phyloP scores from a whole-genome alignment of 2,797 vertebrate genomes.

The Acanthurus lineatus region DNA sequence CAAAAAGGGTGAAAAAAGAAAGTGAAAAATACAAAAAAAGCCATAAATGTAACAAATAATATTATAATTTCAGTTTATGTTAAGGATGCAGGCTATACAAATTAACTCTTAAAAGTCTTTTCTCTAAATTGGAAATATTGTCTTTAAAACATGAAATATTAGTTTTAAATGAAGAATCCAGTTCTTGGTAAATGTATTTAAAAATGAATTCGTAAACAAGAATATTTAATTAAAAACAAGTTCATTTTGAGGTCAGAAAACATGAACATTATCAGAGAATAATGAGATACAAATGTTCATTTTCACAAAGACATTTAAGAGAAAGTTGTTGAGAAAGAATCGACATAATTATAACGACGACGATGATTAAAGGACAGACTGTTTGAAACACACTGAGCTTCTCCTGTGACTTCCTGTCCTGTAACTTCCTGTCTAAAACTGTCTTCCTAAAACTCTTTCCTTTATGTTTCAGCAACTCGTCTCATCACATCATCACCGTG shows the following conservation, averaged over 20 bases:
- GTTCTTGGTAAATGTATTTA: background rate
- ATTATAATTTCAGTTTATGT: too few relatives aligned
- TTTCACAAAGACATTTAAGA: too few relatives aligned
- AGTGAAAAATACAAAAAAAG: too few relatives aligned
- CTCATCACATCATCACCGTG: too few relatives aligned
- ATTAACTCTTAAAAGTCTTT: too few relatives aligned
- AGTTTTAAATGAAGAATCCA: too few relatives aligned
- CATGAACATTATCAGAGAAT: background rate
- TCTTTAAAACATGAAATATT: background rate
- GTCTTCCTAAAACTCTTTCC: too few relatives aligned
- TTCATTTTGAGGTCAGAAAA: too few relatives aligned
- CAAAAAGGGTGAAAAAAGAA: too few relatives aligned
- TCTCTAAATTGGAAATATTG: background rate
- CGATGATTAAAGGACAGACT: background rate
- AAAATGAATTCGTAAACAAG: background rate
- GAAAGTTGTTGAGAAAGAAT: background rate
- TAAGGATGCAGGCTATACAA: too few relatives aligned
- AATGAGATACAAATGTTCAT: background rate
- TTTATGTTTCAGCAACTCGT: background rate
- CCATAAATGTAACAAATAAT: too few relatives aligned
- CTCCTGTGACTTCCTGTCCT: background rate
- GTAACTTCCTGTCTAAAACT: too few relatives aligned
- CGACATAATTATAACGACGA: background rate
- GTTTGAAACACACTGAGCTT: background rate
- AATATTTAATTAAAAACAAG: background rate